Base-by-base conservation (phyloP, 2,888 invertebrate species). In the Lamellibrachia columna region DNA sequence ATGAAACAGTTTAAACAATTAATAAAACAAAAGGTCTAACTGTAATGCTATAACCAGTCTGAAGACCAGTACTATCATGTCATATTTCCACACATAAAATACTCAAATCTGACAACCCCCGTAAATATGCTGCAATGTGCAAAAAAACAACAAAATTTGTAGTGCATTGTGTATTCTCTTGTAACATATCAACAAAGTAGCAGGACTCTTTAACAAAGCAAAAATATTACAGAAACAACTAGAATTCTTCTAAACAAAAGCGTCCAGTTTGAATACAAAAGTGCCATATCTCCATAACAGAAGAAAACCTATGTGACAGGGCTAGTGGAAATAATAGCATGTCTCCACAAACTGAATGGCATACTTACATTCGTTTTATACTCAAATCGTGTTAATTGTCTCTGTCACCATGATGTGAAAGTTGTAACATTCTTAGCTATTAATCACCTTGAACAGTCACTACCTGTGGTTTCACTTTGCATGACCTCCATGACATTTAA, bases 211-310 rank as follows among this genome's bases (percentile, higher is more conserved):
- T 75, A 75, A 75, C 22, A 22, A 75, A 15, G 75, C 40, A 91
- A 11, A 91, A 91, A n/a, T 91, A 91, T 90, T 90, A 52, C 28
- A 91, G 53, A 15, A 53, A 91, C 91, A 91, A 3, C 91, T 15
- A 7, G 15, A 91, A 91, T 52, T 91, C 53, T 91, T 91, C 11
- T 40, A 52, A 3, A 22, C 40, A 52, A 52, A 52, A 91, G 53
- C 22, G 4, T 52, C 4, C 91, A 22, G 40, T 91, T 91, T 91
- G 11, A 91, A 91, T 3, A 91, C 52, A 7, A 91, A 91, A 91
- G 53, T 40, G 91, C 53, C 15, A 22, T 22, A 75, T 3, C 22
- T 3, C 75, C 75, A 75, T 22, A 15, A 75, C 75, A 75, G n/a
- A 75, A 75, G 15, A 22, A 75, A 75, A 75, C 3, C 15, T 22